Evolutionary conservation across 2,888 invertebrate genomes (phyloP).

Genomic region (Escarpia spicata): DNA sequence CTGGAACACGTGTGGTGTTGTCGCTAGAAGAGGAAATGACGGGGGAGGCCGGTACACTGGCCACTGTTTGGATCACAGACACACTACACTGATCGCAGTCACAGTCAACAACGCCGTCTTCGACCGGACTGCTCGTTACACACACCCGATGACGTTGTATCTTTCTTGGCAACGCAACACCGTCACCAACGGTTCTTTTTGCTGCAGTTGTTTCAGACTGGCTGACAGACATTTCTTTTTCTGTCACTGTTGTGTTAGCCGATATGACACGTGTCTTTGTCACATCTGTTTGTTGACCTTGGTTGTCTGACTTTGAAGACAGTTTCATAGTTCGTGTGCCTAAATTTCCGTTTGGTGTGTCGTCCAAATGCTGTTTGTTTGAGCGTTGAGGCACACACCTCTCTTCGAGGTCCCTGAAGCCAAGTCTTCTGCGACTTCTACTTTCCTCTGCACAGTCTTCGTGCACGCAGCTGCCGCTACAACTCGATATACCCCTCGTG

Average conservation of each 20-base stretch:
- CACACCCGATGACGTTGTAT: neutral
- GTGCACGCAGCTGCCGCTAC: neutral
- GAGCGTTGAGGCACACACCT: neutral
- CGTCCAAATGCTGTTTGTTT: neutral
- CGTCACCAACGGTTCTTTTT: neutral
- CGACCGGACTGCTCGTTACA: neutral
- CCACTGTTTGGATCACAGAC: neutral
- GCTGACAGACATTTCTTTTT: neutral
- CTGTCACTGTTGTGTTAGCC: neutral
- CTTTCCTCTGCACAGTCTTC: neutral
- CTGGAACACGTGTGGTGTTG: neutral
- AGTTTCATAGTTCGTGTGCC: neutral
- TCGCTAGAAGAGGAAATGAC: neutral
- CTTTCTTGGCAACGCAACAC: neutral
- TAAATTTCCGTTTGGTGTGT: neutral
- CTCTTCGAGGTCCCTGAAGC: neutral
- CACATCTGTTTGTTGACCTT: neutral
- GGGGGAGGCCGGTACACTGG: neutral
- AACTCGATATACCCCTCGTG: neutral
- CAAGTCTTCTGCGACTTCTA: neutral
- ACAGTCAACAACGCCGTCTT: neutral
- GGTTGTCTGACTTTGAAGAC: neutral
- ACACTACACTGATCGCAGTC: neutral
- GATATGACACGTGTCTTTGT: neutral
- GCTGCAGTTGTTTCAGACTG: neutral